Base-by-base conservation (phyloP, 2,113 vertebrate species). In the Sceloporus undulatus region DNA sequence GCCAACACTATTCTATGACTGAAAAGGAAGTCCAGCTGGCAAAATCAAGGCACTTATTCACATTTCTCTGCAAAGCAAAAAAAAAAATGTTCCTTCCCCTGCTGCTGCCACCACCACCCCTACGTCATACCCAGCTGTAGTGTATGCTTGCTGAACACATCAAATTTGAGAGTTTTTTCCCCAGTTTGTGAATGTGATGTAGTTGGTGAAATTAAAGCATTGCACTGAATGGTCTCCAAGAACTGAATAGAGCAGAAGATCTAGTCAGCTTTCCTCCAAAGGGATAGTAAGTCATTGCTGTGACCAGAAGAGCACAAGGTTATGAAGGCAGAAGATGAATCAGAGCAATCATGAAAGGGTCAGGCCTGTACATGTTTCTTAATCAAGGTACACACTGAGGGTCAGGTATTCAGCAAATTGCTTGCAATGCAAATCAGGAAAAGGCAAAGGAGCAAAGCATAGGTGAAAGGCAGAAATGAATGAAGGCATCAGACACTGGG, bases 1-100 rank as follows among this genome's bases (percentile, higher is more conserved):
- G 59, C 59, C 79, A 68, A 62, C 34, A 25, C 42, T 18, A 29
- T 29, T 66, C 59, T 66, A 34, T 34, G 34, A 34, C 34, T 34
- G 34, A 34, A 34, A 34, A 94, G 40, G 84, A 6, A 62, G 75
- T 75, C 90, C 52, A 89, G 9, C 82, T 82, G 87, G 88, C 79
- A 86, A 93, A 89, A 70, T 56, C 79, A 70, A 90, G 5, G 19
- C 27, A 5, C 21, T 54, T 2, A 1, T 48, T 48, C 42, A 25
- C 70, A 68, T 93, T 73, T 27, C 5, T 77, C 0, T 76, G 68
- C 9, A 59, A 89, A 42, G 5, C 82, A 16, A 34, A 34, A 34
- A 34, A 34, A 34, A 48, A 5, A 48, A 48, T 48, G 48, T 48
- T 5, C 4, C 48, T 48, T 7, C 84, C 21, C 29, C 54, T 54